Base-by-base conservation (phyloP, 2,797 vertebrate species). In the Psittacula derbiana region DNA sequence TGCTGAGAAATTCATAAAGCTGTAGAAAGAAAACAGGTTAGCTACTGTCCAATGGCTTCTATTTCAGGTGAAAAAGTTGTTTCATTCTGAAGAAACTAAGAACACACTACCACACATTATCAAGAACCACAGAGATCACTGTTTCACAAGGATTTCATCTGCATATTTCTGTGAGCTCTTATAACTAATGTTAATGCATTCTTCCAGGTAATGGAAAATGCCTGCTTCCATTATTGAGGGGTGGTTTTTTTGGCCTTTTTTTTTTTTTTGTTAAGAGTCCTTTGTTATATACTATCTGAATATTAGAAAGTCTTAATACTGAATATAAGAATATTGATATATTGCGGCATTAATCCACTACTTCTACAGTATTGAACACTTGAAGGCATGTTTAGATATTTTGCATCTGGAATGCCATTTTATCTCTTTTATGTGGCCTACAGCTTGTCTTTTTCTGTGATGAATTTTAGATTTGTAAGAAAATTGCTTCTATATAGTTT, bases 31-130 rank as follows among this genome's bases (percentile, higher is more conserved):
- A 80, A 96, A 78, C 30, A 91, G 91, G 75, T 85, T 89, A 92
- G 79, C 50, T 86, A 83, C 67, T 96, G 79, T 92, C 79, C 86
- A 96, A 61, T 71, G 57, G 41, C 83, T 95, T 91, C 74, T 82
- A 92, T 85, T 91, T 87, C 80, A 95, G 78, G 69, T 74, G 57
- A 83, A 78, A 73, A 91, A 71, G 75, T 46, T 80, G 20, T 61
- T 94, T 94, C 47, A 64, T 85, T 85, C 33, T 67, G 44, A 93
- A 52, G 41, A 87, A 90, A 91, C 15, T 65, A 84, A 83, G 82
- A 78, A 64, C 1, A 2, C 14, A 52, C 23, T 36, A 64, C 25
- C 12, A 74, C 1, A 1, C 40, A 25, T 57, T 66, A 85, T 14
- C 33, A 82, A 73, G 44, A 43, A 80, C 25, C 49, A 12, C n/a